phyloP scores from a whole-genome alignment of 1,140 invertebrate species.

The Papilio helenus region DNA sequence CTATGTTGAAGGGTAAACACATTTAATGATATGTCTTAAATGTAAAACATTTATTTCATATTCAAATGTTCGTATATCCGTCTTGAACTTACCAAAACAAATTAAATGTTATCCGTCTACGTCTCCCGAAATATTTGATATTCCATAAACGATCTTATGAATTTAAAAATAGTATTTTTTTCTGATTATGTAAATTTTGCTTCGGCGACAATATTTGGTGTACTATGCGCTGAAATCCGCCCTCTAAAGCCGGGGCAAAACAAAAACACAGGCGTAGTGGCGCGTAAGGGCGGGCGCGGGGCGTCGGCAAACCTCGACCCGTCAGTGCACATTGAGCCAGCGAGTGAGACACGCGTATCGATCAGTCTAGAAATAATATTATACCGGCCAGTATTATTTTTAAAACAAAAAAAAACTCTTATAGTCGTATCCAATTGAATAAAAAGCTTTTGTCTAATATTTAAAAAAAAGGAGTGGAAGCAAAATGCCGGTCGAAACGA shows the following conservation, averaged over 20 bases:
- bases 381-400: constrained; percentile 15
- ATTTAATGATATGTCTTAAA: not conserved
- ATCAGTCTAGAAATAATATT: constrained; percentile 28
- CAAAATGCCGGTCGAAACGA: constrained; percentile 76
- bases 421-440: not conserved
- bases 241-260: constrained; percentile 50
- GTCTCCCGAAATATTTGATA: constrained; percentile 27
- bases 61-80: not conserved
- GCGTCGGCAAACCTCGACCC: constrained; percentile 49
- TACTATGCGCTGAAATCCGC: constrained; percentile 40
- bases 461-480: not conserved
- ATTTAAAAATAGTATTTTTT: constrained; percentile 3
- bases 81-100: constrained; percentile 2
- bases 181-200: constrained; percentile 15
- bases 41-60: not conserved
- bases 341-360: constrained; percentile 62
- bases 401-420: not conserved
- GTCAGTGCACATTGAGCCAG: constrained; percentile 68
- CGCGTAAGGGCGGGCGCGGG: constrained; percentile 57
- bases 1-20: not conserved
- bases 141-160: constrained; percentile 23
- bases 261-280: constrained; percentile 60
- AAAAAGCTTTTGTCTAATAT: not conserved
- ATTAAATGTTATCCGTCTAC: constrained; percentile 24
- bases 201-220: not conserved